Base-by-base conservation (phyloP, 2,797 vertebrate species). In the Gambusia yucatana region DNA sequence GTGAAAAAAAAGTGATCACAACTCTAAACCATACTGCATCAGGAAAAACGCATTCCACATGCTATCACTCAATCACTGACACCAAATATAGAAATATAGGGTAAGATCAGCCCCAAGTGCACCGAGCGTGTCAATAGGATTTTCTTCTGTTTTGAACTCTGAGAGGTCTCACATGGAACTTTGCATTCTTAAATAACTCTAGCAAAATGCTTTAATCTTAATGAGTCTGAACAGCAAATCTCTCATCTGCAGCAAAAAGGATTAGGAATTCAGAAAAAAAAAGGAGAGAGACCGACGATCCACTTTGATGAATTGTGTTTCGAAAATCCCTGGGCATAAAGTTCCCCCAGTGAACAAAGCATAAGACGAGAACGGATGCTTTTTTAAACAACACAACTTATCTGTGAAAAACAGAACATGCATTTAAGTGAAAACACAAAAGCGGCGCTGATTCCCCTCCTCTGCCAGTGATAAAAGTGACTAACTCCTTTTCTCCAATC, bases 251-350 rank as follows among this genome's bases (percentile, higher is more conserved):
- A 92, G 94, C 93, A 93, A 94, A 96, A 96, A 95, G 94, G 96
- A 96, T 96, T 96, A 96, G 94, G 94, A 95, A 96, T 92, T 92
- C 93, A 92, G 90, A 85, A 93, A 93, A 91, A 88, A 78, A 75
- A 63, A 39, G 50, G 33, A 77, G 90, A 89, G 93, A 90, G 92
- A 86, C 89, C 91, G 89, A 91, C 88, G 91, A 95, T 96, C 94
- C 94, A 95, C 95, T 96, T 96, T 96, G 96, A 96, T 96, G 95
- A 96, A 96, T 96, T 96, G 95, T 96, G 95, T 96, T 95, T 95
- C 92, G 94, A 95, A 96, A 96, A 96, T 96, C 96, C 96, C 94
- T 84, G 90, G 89, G 92, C 94, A 94, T 94, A 92, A 96, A 96
- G 95, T 96, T 96, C 91, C 86, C 91, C 90, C 86, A 76, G 89